These are phyloP conservation scores for Gila robusta DNA, from an alignment of 2,797 vertebrate species.

Conservation along the genomic window DNA sequence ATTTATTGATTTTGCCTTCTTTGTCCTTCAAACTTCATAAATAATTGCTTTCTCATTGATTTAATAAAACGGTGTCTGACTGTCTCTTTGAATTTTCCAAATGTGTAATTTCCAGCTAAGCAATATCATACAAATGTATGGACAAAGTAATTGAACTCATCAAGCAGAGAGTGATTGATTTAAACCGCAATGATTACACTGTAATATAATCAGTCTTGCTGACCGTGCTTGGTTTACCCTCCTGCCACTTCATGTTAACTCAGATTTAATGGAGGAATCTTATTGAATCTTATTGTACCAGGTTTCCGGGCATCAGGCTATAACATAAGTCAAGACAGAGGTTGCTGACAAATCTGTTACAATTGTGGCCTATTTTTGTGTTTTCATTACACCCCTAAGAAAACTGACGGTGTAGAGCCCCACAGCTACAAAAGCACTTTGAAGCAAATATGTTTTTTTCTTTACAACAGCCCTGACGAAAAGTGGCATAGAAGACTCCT, in stretches of 20 bases:
- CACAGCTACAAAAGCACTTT: constrained; percentile 54
- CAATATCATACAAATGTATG: constrained; percentile 51
- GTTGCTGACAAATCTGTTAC: constrained; percentile 58
- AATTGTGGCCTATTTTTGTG: constrained; percentile 61
- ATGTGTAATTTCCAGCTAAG: constrained; percentile 54
- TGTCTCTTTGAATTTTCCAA: constrained; percentile 38
- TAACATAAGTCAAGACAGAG: constrained; percentile 56
- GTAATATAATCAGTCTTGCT: constrained; percentile 53
- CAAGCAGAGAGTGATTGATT: constrained; percentile 56
- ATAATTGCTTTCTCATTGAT: constrained; percentile 14
- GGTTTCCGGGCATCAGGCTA: constrained; percentile 49
- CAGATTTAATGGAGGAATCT: constrained; percentile 47
- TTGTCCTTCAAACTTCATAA: constrained; percentile 21
- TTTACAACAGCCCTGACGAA: constrained; percentile 55
- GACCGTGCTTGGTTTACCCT: constrained; percentile 39
- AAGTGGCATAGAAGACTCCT: neutral
- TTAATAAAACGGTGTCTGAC: constrained; percentile 33
- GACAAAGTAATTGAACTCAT: constrained; percentile 56
- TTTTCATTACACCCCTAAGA: constrained; percentile 59
- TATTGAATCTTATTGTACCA: constrained; percentile 47
- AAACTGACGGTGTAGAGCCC: constrained; percentile 43
- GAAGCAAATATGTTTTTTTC: constrained; percentile 38
- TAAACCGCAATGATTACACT: constrained; percentile 50
- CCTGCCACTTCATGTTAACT: constrained; percentile 11
- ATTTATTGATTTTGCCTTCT: constrained; percentile 9